A percentile compares a stretch with the other conserved stretches of the same genome.
Conservation (phyloP, 1,140 invertebrate species). For the Diabrotica virgifera region DNA sequence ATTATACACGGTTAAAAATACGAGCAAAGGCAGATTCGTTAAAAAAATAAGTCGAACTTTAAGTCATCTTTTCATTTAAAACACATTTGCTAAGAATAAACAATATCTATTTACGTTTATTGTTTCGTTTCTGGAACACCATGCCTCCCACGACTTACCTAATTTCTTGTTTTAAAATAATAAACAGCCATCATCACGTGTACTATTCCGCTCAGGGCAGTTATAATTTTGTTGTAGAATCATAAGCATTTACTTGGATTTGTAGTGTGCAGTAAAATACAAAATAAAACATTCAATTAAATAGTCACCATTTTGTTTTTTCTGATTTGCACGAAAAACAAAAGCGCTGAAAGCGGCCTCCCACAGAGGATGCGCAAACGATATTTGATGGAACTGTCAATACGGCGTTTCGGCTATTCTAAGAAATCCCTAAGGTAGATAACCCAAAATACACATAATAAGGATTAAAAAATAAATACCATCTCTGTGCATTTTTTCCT, state of each 20-base stretch:
- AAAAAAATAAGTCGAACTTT: not conserved
- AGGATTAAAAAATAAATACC: too few species aligned
- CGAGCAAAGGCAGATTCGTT: not conserved
- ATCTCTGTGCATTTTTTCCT: too few species aligned
- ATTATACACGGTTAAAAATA: not conserved
- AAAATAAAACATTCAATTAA: conserved; percentile 44
- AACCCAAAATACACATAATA: too few species aligned
- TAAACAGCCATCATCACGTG: not conserved
- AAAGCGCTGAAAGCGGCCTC: conserved; percentile 13
- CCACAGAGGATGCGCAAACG: conserved; percentile 14
- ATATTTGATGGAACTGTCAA: not conserved
- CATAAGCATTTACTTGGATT: not conserved
- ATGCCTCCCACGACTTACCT: conserved; percentile 13
- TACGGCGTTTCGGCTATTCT: not conserved
- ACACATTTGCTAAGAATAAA: not conserved
- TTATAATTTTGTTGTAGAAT: not conserved
- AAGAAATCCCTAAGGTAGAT: too few species aligned
- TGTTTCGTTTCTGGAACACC: not conserved
- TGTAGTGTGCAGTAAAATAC: conserved; percentile 36
- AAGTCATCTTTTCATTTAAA: not conserved
- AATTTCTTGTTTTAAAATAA: not conserved
- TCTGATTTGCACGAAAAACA: conserved; percentile 25
- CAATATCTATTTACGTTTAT: conserved; percentile 13
- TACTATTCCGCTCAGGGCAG: too few species aligned
- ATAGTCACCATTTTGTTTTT: conserved; percentile 49